A percentile compares a stretch with the other conserved stretches of the same genome.
These are phyloP conservation scores for Papilio aristodemus DNA, from an alignment of 1,140 invertebrate genomes.

Conservation along the genomic window DNA sequence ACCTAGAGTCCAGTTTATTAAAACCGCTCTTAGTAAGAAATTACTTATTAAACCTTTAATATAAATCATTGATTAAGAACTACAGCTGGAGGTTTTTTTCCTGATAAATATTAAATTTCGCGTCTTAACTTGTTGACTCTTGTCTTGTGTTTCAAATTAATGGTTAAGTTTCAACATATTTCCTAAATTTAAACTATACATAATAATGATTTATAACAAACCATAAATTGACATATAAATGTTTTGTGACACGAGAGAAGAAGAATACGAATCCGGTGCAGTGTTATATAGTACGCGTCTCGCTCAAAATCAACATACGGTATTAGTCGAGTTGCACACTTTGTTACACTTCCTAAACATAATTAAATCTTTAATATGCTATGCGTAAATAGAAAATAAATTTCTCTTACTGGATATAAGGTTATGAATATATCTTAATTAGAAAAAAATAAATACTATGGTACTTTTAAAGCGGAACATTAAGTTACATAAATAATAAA, in stretches of 20 bases:
- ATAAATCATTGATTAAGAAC: background rate
- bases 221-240: background rate
- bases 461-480: slow-evolving; percentile 73
- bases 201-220: background rate
- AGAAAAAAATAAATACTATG: slow-evolving; percentile 72
- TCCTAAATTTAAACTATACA: background rate
- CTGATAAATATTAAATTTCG: background rate
- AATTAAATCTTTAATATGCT: slow-evolving; percentile 53
- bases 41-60: no score
- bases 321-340: slow-evolving; percentile 36
- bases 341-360: slow-evolving; percentile 38
- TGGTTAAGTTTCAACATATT: background rate
- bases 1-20: no score
- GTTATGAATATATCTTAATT: slow-evolving; percentile 61
- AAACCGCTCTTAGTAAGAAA: no score
- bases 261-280: slow-evolving; percentile 25
- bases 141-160: background rate
- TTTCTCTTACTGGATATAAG: slow-evolving; percentile 51
- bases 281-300: slow-evolving; percentile 31
- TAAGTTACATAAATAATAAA: slow-evolving; percentile 63
- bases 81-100: background rate
- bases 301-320: slow-evolving; percentile 35
- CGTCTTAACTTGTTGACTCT: background rate
- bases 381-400: slow-evolving; percentile 55
- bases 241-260: slow-evolving; percentile 1